A percentile compares a stretch with the other conserved stretches of the same genome.
phyloP scores from a whole-genome alignment of 2,797 vertebrate genomes.

The Muscicapa striata region DNA sequence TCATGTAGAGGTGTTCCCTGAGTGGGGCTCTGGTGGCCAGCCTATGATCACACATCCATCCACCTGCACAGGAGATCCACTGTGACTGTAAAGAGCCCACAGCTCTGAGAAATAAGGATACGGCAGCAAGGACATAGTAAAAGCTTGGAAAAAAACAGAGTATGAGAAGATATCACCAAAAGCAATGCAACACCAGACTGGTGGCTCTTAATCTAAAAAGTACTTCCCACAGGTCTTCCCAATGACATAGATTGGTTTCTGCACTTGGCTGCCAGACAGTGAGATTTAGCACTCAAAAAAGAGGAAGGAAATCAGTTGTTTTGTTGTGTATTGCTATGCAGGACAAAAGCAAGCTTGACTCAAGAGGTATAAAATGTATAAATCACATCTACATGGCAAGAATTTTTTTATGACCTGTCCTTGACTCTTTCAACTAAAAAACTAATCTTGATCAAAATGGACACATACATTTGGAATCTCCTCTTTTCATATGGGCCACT shows the following conservation, averaged over 20 bases:
- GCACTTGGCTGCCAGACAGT: background rate
- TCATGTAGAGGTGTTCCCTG: background rate
- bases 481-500: background rate
- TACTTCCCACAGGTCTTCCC: background rate
- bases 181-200: background rate
- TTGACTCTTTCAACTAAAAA: background rate
- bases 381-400: background rate
- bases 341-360: background rate
- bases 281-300: background rate
- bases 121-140: background rate
- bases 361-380: background rate
- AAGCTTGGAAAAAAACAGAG: background rate
- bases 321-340: background rate
- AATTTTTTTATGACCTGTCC: background rate
- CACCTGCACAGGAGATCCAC: background rate
- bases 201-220: background rate
- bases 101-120: background rate
- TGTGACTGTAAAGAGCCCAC: background rate
- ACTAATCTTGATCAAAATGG: background rate
- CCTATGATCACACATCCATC: rapidly evolving
- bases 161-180: background rate
- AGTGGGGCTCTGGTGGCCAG: too few relatives aligned
- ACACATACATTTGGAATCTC: background rate
- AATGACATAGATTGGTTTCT: background rate
- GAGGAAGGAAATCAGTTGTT: background rate